phyloP scores from a whole-genome alignment of 2,113 vertebrate genomes.

The Calyptomena viridis region DNA sequence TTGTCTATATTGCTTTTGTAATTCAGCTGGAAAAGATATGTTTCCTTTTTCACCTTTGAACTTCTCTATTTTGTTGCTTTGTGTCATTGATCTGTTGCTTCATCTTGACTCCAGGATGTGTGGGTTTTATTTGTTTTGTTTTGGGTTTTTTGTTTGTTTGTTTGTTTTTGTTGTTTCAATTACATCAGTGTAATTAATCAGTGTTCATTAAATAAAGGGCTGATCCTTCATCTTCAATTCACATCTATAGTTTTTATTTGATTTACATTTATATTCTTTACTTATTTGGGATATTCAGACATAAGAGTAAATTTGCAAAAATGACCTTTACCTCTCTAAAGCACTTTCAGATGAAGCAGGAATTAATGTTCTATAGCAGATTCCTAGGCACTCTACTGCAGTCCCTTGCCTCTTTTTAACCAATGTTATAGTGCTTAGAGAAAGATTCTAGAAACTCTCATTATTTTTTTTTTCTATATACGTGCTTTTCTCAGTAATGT shows the following conservation, averaged over 20 bases:
- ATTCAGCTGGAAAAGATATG: not conserved
- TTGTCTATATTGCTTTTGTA: not conserved
- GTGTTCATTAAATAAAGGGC: not conserved
- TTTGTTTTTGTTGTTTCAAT: not conserved
- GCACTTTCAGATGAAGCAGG: not conserved
- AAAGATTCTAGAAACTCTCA: not conserved
- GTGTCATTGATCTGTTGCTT: not conserved
- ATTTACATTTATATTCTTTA: not conserved
- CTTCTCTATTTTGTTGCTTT: not conserved
- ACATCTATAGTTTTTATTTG: not conserved
- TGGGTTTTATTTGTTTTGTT: not conserved
- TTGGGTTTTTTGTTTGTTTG: too few species aligned
- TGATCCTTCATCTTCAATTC: not conserved
- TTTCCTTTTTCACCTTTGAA: not conserved
- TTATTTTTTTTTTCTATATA: not conserved
- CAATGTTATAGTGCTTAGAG: not conserved
- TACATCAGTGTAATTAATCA: too few species aligned
- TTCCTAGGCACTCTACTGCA: not conserved
- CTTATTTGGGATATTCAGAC: not conserved
- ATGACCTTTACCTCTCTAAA: not conserved
- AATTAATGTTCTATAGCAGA: not conserved
- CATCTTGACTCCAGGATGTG: not conserved
- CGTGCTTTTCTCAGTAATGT: not conserved
- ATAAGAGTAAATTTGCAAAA: not conserved
- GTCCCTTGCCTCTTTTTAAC: not conserved